These are phyloP conservation scores for Trichopria drosophilae DNA, from an alignment of 2,888 invertebrate species.

Conservation along the genomic window DNA sequence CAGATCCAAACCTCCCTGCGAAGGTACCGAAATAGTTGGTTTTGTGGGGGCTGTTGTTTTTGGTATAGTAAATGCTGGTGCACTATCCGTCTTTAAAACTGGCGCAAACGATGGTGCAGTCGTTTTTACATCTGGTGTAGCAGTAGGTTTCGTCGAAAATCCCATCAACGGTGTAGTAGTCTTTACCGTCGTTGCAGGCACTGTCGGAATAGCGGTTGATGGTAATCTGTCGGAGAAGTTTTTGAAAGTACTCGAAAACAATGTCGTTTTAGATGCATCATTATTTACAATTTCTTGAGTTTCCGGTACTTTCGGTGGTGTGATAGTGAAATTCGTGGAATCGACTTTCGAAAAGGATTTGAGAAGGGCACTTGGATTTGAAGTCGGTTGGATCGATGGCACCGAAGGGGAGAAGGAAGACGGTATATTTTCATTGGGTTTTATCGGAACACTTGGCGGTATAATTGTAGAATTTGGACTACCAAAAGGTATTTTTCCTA, in stretches of 20 bases:
- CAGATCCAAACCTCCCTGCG: slow-evolving; percentile 9
- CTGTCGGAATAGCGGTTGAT: not conserved
- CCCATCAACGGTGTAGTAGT: not conserved
- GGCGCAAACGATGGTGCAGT: no score
- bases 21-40: not conserved
- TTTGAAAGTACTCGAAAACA: no score
- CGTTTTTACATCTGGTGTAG: not conserved
- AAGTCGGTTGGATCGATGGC: slow-evolving; percentile 31
- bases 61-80: not conserved
- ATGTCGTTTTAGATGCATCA: no score
- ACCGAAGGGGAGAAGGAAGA: slow-evolving; percentile 26
- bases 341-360: slow-evolving; percentile 35
- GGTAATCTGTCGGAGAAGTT: slow-evolving; percentile 21
- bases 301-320: slow-evolving; percentile 33
- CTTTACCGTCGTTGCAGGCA: slow-evolving; percentile 2
- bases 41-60: not conserved
- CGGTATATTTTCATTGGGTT: slow-evolving; percentile 14
- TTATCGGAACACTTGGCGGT: slow-evolving; percentile 3
- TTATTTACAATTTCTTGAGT: no score
- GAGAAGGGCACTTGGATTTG: slow-evolving; percentile 23
- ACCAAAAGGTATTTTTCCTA: no score
- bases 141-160: no score
- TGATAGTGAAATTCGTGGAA: slow-evolving; percentile 35
- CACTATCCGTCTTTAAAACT: no score
- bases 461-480: not conserved